Evolutionary conservation across 1,140 invertebrate genomes (phyloP).

Genomic region (Euura saliciscinereae): DNA sequence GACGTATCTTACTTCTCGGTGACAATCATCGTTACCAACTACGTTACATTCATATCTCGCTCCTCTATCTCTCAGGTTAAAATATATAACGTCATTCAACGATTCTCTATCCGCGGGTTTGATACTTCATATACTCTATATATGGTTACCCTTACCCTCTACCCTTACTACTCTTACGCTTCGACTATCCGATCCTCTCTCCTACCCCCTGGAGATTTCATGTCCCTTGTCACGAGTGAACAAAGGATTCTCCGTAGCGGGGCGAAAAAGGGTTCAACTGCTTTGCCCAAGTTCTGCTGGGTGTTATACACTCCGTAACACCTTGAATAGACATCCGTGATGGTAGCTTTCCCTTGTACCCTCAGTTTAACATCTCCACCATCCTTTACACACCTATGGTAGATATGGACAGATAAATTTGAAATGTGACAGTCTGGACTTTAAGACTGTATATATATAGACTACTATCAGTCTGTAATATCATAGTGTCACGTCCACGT

Average conservation of each 20-base stretch:
- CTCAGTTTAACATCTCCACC: too few species aligned
- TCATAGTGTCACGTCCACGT: too few species aligned
- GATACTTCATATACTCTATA: conserved; percentile 11
- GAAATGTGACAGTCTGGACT: too few species aligned
- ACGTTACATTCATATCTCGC: too few species aligned
- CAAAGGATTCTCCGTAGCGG: not conserved
- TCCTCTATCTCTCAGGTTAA: not conserved
- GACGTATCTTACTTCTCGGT: not conserved
- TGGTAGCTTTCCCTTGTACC: not conserved
- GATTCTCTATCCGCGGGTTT: conserved; percentile 6
- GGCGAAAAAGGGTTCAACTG: not conserved
- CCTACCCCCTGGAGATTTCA: not conserved
- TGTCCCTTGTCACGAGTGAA: not conserved
- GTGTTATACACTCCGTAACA: conserved; percentile 4
- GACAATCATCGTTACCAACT: conserved; percentile 7
- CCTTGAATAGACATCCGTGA: conserved; percentile 1
- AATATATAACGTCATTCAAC: not conserved
- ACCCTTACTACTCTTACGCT: conserved; percentile 32
- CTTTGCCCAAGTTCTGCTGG: not conserved
- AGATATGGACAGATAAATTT: too few species aligned
- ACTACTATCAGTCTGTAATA: too few species aligned
- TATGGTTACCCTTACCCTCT: conserved; percentile 35
- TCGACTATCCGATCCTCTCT: not conserved
- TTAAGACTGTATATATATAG: too few species aligned
- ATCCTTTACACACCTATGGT: too few species aligned